A percentile compares a stretch with the other conserved stretches of the same genome.
phyloP scores from a whole-genome alignment of 2,888 invertebrate genomes.

The Helleia helle region DNA sequence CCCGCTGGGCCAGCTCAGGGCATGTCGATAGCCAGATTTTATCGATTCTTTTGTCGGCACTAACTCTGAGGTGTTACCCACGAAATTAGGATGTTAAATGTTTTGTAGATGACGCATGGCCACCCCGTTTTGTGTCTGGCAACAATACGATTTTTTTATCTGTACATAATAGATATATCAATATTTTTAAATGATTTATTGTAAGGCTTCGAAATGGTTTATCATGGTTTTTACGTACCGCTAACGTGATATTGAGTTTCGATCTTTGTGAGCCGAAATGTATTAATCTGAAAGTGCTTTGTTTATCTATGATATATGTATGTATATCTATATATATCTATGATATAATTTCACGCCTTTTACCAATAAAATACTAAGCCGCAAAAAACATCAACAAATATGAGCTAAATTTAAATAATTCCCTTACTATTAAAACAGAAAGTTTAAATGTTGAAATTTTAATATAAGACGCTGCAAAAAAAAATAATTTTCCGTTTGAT shows the following conservation, averaged over 20 bases:
- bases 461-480: no score
- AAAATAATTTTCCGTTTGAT: no score
- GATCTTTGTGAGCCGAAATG: no score
- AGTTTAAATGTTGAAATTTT: no score
- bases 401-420: no score
- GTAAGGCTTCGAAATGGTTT: constrained; percentile 1
- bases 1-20: constrained; percentile 49
- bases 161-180: constrained; percentile 56
- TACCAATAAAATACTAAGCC: no score
- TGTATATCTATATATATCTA: no score
- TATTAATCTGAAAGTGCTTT: no score
- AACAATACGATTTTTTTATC: constrained; percentile 25
- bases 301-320: no score
- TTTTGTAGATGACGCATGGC: constrained; percentile 66
- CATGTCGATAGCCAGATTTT: constrained; percentile 54
- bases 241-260: neutral
- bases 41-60: constrained; percentile 68
- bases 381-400: no score
- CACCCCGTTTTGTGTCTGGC: constrained; percentile 39
- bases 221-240: constrained; percentile 1
- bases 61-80: constrained; percentile 65
- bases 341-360: no score
- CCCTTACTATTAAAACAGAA: no score
- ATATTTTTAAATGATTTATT: constrained; percentile 38
- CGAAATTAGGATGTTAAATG: constrained; percentile 69